Evolutionary conservation across 1,140 invertebrate species (phyloP).

Genomic region (Calliopsis andreniformis): DNA sequence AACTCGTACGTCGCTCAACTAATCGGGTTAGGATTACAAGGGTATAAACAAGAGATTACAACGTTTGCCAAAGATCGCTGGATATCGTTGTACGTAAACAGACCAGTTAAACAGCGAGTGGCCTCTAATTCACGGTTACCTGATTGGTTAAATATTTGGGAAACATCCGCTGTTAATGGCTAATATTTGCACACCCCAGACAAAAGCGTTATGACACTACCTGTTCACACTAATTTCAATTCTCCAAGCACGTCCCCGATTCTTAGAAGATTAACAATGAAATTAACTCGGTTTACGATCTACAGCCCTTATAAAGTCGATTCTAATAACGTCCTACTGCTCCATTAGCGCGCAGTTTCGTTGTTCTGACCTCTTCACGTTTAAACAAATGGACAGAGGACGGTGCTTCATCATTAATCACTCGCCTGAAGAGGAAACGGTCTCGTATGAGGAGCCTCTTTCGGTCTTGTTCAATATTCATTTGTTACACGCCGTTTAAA

Average conservation of each 20-base stretch:
- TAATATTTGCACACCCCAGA: neutral
- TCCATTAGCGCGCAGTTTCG: constrained; percentile 13
- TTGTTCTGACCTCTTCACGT: constrained; percentile 11
- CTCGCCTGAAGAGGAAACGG: constrained; percentile 38
- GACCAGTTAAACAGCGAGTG: neutral
- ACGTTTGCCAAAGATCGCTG: neutral
- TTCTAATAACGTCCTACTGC: constrained; percentile 10
- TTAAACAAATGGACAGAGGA: constrained; percentile 56
- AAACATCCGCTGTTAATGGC: neutral
- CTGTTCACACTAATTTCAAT: neutral
- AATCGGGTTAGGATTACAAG: constrained; percentile 64
- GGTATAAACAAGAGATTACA: constrained; percentile 67
- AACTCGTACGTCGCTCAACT: constrained; percentile 25
- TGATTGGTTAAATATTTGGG: neutral
- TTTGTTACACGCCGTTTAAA: constrained; percentile 69
- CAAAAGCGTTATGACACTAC: neutral
- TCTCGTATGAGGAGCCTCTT: constrained; percentile 29
- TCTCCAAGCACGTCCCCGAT: neutral
- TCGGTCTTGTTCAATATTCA: constrained; percentile 53
- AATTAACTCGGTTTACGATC: neutral
- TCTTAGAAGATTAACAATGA: constrained; percentile 1
- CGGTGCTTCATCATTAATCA: constrained; percentile 66
- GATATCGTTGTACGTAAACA: constrained; percentile 42
- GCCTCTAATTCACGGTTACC: neutral
- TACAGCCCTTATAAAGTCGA: neutral